Base-by-base conservation (phyloP, 2,888 invertebrate genomes). In the Lasius fuliginosus region DNA sequence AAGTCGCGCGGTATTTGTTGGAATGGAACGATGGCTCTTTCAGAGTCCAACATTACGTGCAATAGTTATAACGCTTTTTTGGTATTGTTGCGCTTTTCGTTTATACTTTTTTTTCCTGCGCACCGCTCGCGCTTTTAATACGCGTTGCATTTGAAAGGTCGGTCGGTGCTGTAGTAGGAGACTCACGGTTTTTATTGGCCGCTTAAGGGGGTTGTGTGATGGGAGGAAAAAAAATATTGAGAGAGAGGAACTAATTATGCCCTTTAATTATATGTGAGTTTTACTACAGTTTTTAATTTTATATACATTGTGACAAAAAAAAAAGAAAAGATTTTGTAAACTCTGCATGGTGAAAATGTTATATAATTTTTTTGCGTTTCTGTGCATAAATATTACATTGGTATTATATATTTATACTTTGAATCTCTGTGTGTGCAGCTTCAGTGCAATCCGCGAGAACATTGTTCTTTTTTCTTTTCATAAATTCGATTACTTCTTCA, bases 11-110 rank as follows among this genome's bases (percentile, higher is more conserved):
- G 82, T 81, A 89, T 86, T 89, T 84, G 84, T 85, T 85, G 76
- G 83, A 74, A 86, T 86, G 90, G 83, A 89, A 87, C 81, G 90
- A 90, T 83, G 89, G 89, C 75, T 85, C 87, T 89, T 84, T 90
- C 85, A 85, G 36, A 46, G 76, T 82, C 71, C 85, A 69, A 79
- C 84, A 85, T 90, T 90, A 88, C 84, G 83, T 46, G 68, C 77
- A 74, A 76, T 84, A 82, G 89, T 89, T 86, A 86, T 81, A 79
- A 75, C 77, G 76, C 30, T 56, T 65, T 67, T 82, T 64, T 74
- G 75, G 62, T 79, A 85, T 87, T 86, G 85, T 90, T 87, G 89
- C 87, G 83, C 89, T 82, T 86, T 83, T 85, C 86, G 82, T 86
- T 85, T 82, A 85, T 64, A 89, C 76, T 87, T 23, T 87, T 87